These are phyloP conservation scores for Pristionchus fissidentatus DNA, from an alignment of 2,888 invertebrate genomes.

Conservation along the genomic window DNA sequence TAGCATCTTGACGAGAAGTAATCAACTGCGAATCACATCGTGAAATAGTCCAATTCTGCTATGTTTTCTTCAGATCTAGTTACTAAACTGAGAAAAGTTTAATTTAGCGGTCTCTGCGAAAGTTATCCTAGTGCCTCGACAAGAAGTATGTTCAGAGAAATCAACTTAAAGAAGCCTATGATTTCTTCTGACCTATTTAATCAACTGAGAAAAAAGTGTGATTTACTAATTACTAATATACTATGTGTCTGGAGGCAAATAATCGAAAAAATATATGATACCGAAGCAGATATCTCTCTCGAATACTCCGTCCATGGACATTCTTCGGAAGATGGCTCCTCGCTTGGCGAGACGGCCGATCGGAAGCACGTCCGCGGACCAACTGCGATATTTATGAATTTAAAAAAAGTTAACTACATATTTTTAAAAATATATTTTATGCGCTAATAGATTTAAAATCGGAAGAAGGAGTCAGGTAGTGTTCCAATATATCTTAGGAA, in stretches of 20 bases:
- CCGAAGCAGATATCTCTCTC: slow-evolving; percentile 77
- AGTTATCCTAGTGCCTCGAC: no score
- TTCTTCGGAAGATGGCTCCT: slow-evolving; percentile 77
- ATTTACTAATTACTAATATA: no score
- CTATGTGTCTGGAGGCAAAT: not conserved
- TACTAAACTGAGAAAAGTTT: no score
- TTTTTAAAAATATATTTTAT: not conserved
- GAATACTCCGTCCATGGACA: slow-evolving; percentile 76
- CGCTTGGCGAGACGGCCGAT: slow-evolving; percentile 77
- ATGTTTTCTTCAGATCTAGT: not conserved
- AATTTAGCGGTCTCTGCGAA: no score
- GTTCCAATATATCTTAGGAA: not conserved
- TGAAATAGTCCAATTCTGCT: not conserved
- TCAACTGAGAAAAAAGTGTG: no score
- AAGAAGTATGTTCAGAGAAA: no score
- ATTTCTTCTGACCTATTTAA: no score
- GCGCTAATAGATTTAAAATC: no score
- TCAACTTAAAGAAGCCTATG: no score
- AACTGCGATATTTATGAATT: no score
- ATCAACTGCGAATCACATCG: no score
- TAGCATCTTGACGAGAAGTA: no score
- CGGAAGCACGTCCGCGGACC: slow-evolving; percentile 75
- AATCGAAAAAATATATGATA: slow-evolving; percentile 52
- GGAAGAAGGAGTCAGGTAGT: not conserved
- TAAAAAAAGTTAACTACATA: not conserved